Evolutionary conservation across 2,888 invertebrate genomes (phyloP), one percentile per base, ranked within the genome.

Genomic region (Cinara cedri): DNA sequence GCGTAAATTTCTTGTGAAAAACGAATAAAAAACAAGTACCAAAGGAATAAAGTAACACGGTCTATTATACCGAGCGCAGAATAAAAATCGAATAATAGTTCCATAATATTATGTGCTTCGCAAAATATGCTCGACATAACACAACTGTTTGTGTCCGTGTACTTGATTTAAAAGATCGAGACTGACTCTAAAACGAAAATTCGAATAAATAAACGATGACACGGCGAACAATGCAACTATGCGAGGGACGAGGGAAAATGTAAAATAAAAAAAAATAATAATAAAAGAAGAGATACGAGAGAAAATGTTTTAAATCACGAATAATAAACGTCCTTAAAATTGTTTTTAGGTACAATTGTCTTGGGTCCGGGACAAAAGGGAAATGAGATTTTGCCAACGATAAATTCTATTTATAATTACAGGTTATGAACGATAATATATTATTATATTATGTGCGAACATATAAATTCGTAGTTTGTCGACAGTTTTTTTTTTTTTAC

Each of bases 121-220:
- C 11, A 55, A 44, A n/a, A 34, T 34, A 34, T 34, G 3, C 34
- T 34, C 34, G 6, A 34, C n/a, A 0, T 16, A 34, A 44, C 14
- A 55, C 46, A 62, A 68, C 24, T 63, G 34, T 63, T 81, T 92
- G 34, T 49, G 26, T 60, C 34, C 34, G 14, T 11, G 34, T 72
- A 54, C 65, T 44, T 65, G 75, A 65, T 65, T 65, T 65, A 63
- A 65, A 65, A 63, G 75, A 75, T 75, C 75, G 65, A 75, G 65
- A 54, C 24, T 13, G 24, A 75, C 44, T 44, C 24, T 14, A 44
- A 54, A 75, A 75, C 51, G 51, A 65, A 75, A 65, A 55, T 65
- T 75, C 65, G n/a, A 75, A 75, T 75, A 65, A 75, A 75, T 75
- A 75, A 65, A 76, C 26, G 46, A 76, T 66, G 65, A 55, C 46